phyloP scores from a whole-genome alignment of 2,797 vertebrate genomes.

The Taenioides sp. region DNA sequence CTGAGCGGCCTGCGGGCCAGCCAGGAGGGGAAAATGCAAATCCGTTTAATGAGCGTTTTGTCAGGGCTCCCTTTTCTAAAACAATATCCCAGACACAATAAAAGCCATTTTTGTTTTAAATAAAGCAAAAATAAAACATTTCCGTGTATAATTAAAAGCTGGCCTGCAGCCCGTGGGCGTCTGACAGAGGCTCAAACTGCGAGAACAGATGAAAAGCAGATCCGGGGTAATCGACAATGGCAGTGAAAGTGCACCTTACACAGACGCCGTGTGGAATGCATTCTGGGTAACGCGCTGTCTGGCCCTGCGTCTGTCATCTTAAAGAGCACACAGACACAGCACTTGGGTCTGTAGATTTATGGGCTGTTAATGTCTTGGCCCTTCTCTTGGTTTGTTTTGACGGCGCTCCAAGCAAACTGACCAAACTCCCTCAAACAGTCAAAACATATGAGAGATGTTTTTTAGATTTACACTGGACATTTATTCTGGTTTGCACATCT shows the following conservation, averaged over 20 bases:
- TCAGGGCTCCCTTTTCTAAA: constrained; percentile 45
- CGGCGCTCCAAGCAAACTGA: constrained; percentile 42
- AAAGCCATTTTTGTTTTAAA: constrained; percentile 59
- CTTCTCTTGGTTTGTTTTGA: constrained; percentile 57
- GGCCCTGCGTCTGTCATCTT: constrained; percentile 62
- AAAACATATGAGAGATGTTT: constrained; percentile 2
- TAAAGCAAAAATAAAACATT: constrained; percentile 64
- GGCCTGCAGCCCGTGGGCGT: constrained; percentile 63
- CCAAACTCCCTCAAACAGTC: constrained; percentile 8
- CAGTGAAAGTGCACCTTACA: constrained; percentile 68
- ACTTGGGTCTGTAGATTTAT: constrained; percentile 64
- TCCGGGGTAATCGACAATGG: constrained; percentile 59
- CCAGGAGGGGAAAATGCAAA: constrained; percentile 59
- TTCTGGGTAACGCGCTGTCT: constrained; percentile 65
- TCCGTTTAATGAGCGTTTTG: constrained; percentile 62
- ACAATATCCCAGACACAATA: constrained; percentile 60
- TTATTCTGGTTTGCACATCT: not conserved
- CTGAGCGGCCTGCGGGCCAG: constrained; percentile 29
- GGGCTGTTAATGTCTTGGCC: constrained; percentile 54
- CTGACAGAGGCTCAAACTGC: constrained; percentile 59
- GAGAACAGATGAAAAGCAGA: constrained; percentile 75
- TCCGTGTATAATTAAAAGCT: constrained; percentile 78
- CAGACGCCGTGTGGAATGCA: constrained; percentile 73
- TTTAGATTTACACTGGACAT: not conserved
- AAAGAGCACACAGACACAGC: constrained; percentile 64